phyloP scores from a whole-genome alignment of 2,113 vertebrate genomes.

The Synchiropus splendidus region DNA sequence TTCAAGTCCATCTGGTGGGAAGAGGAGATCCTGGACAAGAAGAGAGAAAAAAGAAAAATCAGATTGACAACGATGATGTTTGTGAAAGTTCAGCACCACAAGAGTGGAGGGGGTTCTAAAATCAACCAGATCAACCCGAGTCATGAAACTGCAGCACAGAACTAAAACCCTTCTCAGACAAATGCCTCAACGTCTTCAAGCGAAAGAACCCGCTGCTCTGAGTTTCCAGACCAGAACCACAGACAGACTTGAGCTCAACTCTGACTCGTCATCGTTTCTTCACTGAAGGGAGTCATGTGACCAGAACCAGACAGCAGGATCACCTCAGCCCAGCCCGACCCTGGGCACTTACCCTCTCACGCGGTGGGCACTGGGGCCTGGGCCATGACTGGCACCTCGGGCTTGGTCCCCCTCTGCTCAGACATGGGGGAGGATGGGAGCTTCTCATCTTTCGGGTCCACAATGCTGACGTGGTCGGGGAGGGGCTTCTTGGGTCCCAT shows the following conservation, averaged over 20 bases:
- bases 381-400: slow-evolving; percentile 89
- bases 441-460: slow-evolving; percentile 95
- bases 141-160: too few relatives aligned
- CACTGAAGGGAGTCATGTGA: too few relatives aligned
- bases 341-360: slow-evolving; percentile 51
- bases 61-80: too few relatives aligned
- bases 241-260: slow-evolving; percentile 45
- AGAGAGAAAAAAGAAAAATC: slow-evolving; percentile 7
- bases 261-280: slow-evolving; percentile 79
- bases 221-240: slow-evolving; percentile 39
- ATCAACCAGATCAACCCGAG: too few relatives aligned
- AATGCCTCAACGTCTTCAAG: slow-evolving; percentile 78
- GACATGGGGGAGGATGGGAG: slow-evolving; percentile 92
- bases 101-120: too few relatives aligned
- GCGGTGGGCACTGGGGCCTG: slow-evolving; percentile 84
- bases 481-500: slow-evolving; percentile 98
- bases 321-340: too few relatives aligned
- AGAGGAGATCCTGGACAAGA: slow-evolving; percentile 47
- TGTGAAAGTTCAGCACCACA: too few relatives aligned
- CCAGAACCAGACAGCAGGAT: neutral
- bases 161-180: slow-evolving; percentile 76
- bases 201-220: slow-evolving; percentile 24
- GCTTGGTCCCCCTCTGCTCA: slow-evolving; percentile 96
- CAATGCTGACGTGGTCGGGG: slow-evolving; percentile 96
- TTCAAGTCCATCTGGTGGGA: slow-evolving; percentile 26